Base-by-base conservation (phyloP, 2,888 invertebrate genomes). In the Luperina testacea region DNA sequence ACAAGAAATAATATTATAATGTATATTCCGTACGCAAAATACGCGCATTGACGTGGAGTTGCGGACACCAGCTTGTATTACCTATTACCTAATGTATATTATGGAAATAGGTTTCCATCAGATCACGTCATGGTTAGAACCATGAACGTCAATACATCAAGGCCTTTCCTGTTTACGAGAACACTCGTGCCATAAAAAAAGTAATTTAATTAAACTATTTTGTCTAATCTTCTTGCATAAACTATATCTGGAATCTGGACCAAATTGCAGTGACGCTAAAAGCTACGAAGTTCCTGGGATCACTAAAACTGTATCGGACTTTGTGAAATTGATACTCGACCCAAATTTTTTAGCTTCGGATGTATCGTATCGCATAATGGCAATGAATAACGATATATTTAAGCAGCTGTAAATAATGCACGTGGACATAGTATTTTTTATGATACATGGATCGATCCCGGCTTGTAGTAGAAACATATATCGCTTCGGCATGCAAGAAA, bases 111-210 rank as follows among this genome's bases (percentile, higher is more conserved):
- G 32, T 32, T 32, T 32, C 45, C 32, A 71, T 74, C 63, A 63
- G 9, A 68, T 45, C 20, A 71, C 80, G 84, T 82, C 80, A 83
- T 84, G 48, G 11, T 57, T 61, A 20, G n/a, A 84, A 68, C 57
- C 63, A 84, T 76, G 76, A 80, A 59, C 76, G 76, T 75, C 81
- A 64, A 75, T 59, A 64, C 63, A 84, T 68, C 48, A 75, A 84
- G 51, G 71, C 51, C 38, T 80, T 75, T 80, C 68, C 76, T 80
- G 76, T 83, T 84, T 72, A 80, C 79, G 63, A 65, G 17, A 65
- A 57, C 15, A 59, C 48, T 32, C 11, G 4, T 27, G 32, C n/a
- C 57, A 45, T 68, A 72, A 79, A 72, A 72, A 77, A 71, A 72
- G n/a, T 45, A 70, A 59, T 45, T 51, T 59, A 51, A 27, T 51